phyloP scores from a whole-genome alignment of 2,113 vertebrate genomes.

The Hyaena hyaena region DNA sequence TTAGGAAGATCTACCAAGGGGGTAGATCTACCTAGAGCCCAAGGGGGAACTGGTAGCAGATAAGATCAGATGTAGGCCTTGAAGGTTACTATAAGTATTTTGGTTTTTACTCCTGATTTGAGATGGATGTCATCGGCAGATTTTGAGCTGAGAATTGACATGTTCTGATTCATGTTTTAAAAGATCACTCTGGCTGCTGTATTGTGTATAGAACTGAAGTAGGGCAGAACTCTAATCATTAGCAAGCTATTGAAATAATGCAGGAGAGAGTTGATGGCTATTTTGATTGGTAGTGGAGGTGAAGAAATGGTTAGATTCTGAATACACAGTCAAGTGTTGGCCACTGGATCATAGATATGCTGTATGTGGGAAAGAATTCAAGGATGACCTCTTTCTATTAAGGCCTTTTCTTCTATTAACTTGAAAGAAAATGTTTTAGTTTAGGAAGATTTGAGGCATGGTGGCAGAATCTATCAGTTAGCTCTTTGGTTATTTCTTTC shows the following conservation, averaged over 20 bases:
- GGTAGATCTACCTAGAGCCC: no score
- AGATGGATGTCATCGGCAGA: neutral
- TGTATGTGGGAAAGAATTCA: neutral
- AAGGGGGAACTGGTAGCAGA: neutral
- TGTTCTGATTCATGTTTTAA: neutral
- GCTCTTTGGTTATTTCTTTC: neutral
- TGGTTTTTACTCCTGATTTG: neutral
- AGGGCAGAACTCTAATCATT: neutral
- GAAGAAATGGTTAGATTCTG: neutral
- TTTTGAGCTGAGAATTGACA: neutral
- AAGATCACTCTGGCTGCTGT: neutral
- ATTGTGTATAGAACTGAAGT: neutral
- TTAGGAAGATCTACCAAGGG: neutral
- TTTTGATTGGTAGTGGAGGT: neutral
- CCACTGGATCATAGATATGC: neutral
- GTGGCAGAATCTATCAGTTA: neutral
- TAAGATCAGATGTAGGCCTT: neutral
- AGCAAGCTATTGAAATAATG: neutral
- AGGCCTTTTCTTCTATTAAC: neutral
- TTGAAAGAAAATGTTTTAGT: neutral
- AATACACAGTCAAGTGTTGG: neutral
- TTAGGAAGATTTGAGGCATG: neutral
- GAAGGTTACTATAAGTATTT: neutral
- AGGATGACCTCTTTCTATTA: neutral
- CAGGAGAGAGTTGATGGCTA: neutral